These are phyloP conservation scores for Rhagophthalmus giganteus DNA, from an alignment of 2,888 invertebrate species.

Conservation along the genomic window DNA sequence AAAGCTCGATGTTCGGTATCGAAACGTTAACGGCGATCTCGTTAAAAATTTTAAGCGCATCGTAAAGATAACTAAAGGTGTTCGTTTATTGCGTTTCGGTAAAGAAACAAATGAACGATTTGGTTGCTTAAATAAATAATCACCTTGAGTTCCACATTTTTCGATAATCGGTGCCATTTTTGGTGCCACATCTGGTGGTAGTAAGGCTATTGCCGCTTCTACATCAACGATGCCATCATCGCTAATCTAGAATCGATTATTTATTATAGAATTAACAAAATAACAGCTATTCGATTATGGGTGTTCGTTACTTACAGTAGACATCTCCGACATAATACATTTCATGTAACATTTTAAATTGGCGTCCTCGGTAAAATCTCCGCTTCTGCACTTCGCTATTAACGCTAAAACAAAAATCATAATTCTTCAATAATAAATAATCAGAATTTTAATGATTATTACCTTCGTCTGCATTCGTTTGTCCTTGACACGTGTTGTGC, in stretches of 20 bases:
- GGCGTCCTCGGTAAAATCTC: slow-evolving; percentile 48
- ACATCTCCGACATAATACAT: slow-evolving; percentile 46
- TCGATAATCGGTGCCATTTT: slow-evolving; percentile 43
- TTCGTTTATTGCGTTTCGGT: too few relatives aligned
- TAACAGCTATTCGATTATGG: not conserved
- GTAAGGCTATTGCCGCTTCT: slow-evolving; percentile 50
- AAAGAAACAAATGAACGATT: too few relatives aligned
- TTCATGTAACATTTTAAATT: slow-evolving; percentile 52
- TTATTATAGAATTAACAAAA: not conserved
- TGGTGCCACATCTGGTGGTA: slow-evolving; percentile 49
- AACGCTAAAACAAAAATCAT: slow-evolving; percentile 35
- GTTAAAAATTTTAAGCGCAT: too few relatives aligned
- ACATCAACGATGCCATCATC: slow-evolving; percentile 53
- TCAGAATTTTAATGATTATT: slow-evolving; percentile 6
- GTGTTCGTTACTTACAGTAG: slow-evolving; percentile 42
- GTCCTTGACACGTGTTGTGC: slow-evolving; percentile 51
- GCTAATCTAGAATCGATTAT: slow-evolving; percentile 43
- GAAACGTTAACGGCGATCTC: too few relatives aligned
- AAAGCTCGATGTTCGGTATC: too few relatives aligned
- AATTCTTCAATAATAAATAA: not conserved
- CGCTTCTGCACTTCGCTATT: slow-evolving; percentile 45
- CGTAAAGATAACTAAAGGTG: too few relatives aligned
- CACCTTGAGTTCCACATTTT: slow-evolving; percentile 50
- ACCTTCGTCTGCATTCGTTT: slow-evolving; percentile 53
- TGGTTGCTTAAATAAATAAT: too few relatives aligned